A percentile compares a stretch with the other conserved stretches of the same genome.
Conservation (phyloP, 2,888 invertebrate species). For the Syritta pipiens region DNA sequence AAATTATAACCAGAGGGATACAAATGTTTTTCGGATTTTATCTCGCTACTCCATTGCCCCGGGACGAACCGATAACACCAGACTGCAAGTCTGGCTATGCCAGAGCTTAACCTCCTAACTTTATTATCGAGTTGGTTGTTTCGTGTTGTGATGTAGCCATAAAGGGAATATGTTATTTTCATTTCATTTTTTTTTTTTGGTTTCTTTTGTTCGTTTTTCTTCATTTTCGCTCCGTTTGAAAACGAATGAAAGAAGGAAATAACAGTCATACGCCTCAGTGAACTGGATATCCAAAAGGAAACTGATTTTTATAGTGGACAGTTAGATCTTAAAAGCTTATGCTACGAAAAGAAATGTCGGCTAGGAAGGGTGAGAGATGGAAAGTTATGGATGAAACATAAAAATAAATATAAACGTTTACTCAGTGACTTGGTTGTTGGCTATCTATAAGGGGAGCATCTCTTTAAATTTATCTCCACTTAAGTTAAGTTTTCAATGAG, state of each 20-base stretch:
- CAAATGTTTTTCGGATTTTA: conserved; percentile 59
- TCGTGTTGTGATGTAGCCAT: conserved; percentile 45
- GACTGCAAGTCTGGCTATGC: conserved; percentile 50
- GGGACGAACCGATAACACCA: not conserved
- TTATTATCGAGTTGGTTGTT: conserved; percentile 61
- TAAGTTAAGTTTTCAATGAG: not conserved
- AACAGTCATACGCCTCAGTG: conserved; percentile 63
- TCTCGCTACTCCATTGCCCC: conserved; percentile 8
- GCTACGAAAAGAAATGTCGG: conserved; percentile 48
- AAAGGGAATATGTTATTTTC: conserved; percentile 28
- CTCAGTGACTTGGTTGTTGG: not conserved
- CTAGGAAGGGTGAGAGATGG: conserved; percentile 67
- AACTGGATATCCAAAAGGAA: conserved; percentile 40
- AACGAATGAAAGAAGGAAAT: conserved; percentile 9
- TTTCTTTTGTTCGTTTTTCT: conserved; percentile 3
- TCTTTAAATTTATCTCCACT: not conserved
- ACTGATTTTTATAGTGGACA: conserved; percentile 57
- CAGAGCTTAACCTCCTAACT: conserved; percentile 48
- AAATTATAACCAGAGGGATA: conserved; percentile 67
- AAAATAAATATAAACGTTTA: conserved; percentile 27
- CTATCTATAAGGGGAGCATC: not conserved
- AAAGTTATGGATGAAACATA: conserved; percentile 32
- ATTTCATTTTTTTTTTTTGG: conserved; percentile 3
- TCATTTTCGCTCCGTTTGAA: not conserved
- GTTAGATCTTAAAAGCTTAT: conserved; percentile 72